Conservation (phyloP, 1,140 invertebrate genomes). For the Pogonomyrmex californicus region DNA sequence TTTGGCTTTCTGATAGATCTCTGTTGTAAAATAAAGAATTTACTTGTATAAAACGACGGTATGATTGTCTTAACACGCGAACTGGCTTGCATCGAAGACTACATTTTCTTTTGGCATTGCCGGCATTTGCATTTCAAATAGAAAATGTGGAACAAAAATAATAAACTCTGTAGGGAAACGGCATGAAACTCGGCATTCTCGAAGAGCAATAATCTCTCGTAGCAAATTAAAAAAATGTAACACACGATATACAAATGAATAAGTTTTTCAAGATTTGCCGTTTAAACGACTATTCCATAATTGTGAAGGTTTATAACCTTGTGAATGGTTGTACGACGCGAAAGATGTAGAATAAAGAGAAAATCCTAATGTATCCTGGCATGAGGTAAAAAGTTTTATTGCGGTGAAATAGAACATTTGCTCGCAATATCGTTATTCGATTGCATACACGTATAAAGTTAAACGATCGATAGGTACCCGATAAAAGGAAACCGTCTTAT, state of each 20-base stretch:
- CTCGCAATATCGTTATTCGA: slow-evolving; percentile 21
- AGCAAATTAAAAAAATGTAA: background rate
- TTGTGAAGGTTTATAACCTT: slow-evolving; percentile 14
- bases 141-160: background rate
- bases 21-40: slow-evolving; percentile 14
- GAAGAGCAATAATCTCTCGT: background rate
- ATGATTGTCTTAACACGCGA: slow-evolving; percentile 4
- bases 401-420: slow-evolving; percentile 35
- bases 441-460: slow-evolving; percentile 13
- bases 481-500: slow-evolving; percentile 33
- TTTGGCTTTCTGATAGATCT: background rate
- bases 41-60: background rate
- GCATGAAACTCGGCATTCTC: background rate
- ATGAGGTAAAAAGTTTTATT: slow-evolving; percentile 35
- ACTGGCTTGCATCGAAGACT: slow-evolving; percentile 2
- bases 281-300: background rate
- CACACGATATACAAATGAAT: background rate
- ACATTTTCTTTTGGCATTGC: slow-evolving; percentile 5
- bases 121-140: slow-evolving; percentile 36
- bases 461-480: slow-evolving; percentile 27
- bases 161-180: background rate
- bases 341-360: background rate
- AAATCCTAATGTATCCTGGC: background rate
- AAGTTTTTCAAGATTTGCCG: background rate
- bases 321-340: background rate